These are phyloP conservation scores for Parnassius smintheus DNA, from an alignment of 2,888 invertebrate species.

Conservation along the genomic window DNA sequence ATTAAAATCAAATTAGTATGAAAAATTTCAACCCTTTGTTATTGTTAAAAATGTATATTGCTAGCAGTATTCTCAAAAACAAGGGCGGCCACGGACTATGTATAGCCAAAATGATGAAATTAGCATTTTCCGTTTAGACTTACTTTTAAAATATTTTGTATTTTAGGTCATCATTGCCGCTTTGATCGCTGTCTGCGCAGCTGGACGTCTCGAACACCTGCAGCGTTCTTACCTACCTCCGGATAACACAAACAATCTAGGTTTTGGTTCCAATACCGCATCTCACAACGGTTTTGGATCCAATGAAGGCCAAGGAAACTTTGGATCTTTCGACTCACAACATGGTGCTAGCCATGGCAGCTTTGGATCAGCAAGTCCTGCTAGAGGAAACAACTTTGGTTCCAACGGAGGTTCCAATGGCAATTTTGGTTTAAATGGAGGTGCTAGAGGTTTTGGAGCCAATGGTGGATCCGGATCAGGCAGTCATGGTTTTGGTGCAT, in stretches of 20 bases:
- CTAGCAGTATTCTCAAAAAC: too few relatives aligned
- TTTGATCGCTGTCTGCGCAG: conserved; percentile 58
- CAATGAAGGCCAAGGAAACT: conserved; percentile 26
- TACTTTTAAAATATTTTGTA: conserved; percentile 11
- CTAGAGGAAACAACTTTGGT: conserved; percentile 29
- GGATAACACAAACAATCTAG: conserved; percentile 28
- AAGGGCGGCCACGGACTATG: too few relatives aligned
- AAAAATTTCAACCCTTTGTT: too few relatives aligned
- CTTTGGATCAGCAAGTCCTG: conserved; percentile 19
- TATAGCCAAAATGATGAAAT: too few relatives aligned
- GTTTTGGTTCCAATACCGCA: conserved; percentile 28
- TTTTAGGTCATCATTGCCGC: conserved; percentile 64
- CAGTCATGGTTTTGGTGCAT: conserved; percentile 31
- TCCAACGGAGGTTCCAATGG: conserved; percentile 29
- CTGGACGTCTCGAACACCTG: conserved; percentile 66
- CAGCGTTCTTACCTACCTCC: conserved; percentile 71
- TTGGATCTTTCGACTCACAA: conserved; percentile 21
- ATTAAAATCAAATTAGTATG: too few relatives aligned
- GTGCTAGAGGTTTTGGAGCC: conserved; percentile 33
- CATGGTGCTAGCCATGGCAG: conserved; percentile 14
- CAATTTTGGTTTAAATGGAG: conserved; percentile 29
- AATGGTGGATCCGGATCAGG: conserved; percentile 33
- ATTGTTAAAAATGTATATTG: too few relatives aligned
- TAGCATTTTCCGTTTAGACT: too few relatives aligned
- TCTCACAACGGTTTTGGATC: conserved; percentile 32